Evolutionary conservation across 2,888 invertebrate species (phyloP).

Genomic region (Cheilosia grossa): DNA sequence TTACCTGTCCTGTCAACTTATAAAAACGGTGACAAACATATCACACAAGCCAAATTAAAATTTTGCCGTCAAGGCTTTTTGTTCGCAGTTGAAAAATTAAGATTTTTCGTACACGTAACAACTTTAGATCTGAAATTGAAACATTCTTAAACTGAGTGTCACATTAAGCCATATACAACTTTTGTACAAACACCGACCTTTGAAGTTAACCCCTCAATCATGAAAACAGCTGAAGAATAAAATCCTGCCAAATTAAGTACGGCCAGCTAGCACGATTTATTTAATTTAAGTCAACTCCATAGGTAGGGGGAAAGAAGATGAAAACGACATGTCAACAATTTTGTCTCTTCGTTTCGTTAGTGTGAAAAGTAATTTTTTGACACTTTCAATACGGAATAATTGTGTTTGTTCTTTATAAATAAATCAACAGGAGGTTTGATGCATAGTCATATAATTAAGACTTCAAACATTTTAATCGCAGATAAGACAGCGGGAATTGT

Average conservation of each 20-base stretch:
- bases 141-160: too few species aligned
- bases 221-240: not conserved
- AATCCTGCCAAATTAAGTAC: not conserved
- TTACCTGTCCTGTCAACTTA: too few species aligned
- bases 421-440: not conserved
- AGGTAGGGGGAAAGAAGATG: conserved; percentile 14
- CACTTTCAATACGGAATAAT: not conserved
- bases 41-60: too few species aligned
- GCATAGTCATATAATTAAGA: too few species aligned
- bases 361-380: not conserved
- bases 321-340: conserved; percentile 12
- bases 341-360: not conserved
- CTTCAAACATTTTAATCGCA: too few species aligned
- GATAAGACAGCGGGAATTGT: too few species aligned
- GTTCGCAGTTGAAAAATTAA: too few species aligned
- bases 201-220: conserved; percentile 49
- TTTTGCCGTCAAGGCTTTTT: too few species aligned
- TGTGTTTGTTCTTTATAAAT: not conserved
- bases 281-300: conserved; percentile 42
- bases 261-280: conserved; percentile 8
- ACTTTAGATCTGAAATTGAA: too few species aligned
- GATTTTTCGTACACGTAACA: too few species aligned
- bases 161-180: not conserved
- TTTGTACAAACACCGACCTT: not conserved
- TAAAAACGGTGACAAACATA: too few species aligned